A percentile compares a stretch with the other conserved stretches of the same genome.
phyloP scores from a whole-genome alignment of 2,113 vertebrate species.

The Phylloscopus trochilus region DNA sequence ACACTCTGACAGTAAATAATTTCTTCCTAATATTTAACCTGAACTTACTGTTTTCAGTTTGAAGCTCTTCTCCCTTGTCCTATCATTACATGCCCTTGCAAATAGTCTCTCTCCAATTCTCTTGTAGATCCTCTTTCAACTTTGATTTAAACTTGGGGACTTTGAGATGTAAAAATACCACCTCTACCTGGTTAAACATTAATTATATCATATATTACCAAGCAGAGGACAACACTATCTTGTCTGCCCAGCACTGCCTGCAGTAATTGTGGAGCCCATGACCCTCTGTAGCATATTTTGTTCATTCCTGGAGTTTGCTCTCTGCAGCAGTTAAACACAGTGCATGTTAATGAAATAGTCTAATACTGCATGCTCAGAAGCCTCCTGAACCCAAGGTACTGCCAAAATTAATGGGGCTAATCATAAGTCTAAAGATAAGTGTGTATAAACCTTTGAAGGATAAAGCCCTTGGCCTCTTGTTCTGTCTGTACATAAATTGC shows the following conservation, averaged over 20 bases:
- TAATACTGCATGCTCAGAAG: not conserved
- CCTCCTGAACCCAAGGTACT: not conserved
- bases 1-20: not conserved
- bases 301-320: not conserved
- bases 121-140: not conserved
- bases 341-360: not conserved
- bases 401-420: not conserved
- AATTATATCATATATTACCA: not conserved
- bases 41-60: not conserved
- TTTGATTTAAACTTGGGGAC: not conserved
- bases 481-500: not conserved
- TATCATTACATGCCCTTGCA: not conserved
- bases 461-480: not conserved
- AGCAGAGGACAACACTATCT: not conserved
- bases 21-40: not conserved
- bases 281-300: not conserved
- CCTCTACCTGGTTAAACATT: not conserved
- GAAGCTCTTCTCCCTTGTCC: not conserved
- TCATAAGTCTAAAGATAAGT: not conserved
- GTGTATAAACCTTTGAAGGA: not conserved
- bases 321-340: not conserved
- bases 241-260: not conserved
- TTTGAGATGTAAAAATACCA: not conserved
- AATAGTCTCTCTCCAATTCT: not conserved
- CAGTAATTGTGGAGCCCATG: not conserved